Evolutionary conservation across 2,888 invertebrate genomes (phyloP), one percentile per base, ranked within the genome.

Genomic region (Trichopria drosophilae): DNA sequence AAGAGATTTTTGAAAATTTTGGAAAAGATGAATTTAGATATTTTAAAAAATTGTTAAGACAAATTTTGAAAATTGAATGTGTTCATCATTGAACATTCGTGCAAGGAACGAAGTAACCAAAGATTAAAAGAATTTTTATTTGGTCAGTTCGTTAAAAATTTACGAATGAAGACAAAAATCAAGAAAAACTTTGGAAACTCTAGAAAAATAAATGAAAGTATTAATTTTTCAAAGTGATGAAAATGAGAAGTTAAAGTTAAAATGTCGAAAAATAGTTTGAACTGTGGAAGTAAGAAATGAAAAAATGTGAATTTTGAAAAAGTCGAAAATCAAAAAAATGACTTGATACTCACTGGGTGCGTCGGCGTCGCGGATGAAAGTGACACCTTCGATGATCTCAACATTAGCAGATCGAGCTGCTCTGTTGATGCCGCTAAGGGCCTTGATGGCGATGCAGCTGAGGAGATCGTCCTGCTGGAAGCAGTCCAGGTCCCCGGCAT

Each of bases 401-500:
- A 86, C 76, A 63, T 80, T 78, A 60, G 77, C 77, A 59, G 81
- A 80, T 54, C 80, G 78, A 34, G 82, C 76, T 1, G 82, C 82
- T 46, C 81, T 78, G 59, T 81, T 78, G 46, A 85, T 61, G 37
- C 79, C 77, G 36, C 78, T 78, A 55, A 81, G 77, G 24, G 82
- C 78, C 71, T 82, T 83, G 39, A 83, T 78, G 29, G 82, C 80
- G 49, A 82, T 67, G 71, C 84, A 84, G 51, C 80, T 79, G 58
- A 80, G 66, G 58, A 80, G 64, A 49, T 80, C 78, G 40, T 79
- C 77, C n/a, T 73, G 75, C 36, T 76, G 59, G 13, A 70, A 40
- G 52, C 75, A 75, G 58, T 74, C 66, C 26, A 73, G 50, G 31
- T 61, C 55, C 6, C 37, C 29, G 32, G 16, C 23, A 59, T 67